These are phyloP conservation scores for Augochlorella aurata DNA, from an alignment of 2,888 invertebrate species.

Conservation along the genomic window DNA sequence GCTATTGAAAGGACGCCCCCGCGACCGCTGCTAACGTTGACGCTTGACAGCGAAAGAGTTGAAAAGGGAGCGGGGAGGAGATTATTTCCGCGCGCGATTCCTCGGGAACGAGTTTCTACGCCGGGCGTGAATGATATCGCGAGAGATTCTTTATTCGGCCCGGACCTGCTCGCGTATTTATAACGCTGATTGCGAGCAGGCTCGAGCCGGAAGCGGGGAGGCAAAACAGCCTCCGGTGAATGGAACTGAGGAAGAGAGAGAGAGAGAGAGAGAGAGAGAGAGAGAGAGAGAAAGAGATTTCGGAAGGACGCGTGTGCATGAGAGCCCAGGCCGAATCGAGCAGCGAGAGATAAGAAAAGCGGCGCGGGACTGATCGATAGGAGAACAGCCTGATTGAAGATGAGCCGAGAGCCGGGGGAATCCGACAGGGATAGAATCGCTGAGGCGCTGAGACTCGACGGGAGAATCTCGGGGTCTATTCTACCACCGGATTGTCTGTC, in stretches of 20 bases:
- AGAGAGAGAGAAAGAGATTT: background rate
- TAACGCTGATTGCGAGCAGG: background rate
- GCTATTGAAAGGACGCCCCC: constrained; percentile 19
- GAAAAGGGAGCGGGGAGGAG: constrained; percentile 8
- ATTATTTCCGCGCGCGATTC: constrained; percentile 54
- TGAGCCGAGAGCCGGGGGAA: constrained; percentile 24
- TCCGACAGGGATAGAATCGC: constrained; percentile 28
- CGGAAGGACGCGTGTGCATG: background rate
- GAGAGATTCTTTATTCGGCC: constrained; percentile 1
- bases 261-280: background rate
- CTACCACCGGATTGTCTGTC: constrained; percentile 36
- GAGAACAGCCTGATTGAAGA: constrained; percentile 42
- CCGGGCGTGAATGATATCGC: background rate
- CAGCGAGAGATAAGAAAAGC: constrained; percentile 31
- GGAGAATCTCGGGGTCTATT: constrained; percentile 26
- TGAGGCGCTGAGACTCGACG: constrained; percentile 5
- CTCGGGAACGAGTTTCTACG: constrained; percentile 5
- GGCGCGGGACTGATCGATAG: constrained; percentile 41
- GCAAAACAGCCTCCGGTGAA: no score
- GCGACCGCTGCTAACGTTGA: constrained; percentile 12
- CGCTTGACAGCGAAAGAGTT: constrained; percentile 30
- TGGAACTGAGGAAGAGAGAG: background rate
- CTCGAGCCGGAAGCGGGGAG: background rate
- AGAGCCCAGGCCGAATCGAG: background rate
- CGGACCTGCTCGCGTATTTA: background rate